These are phyloP conservation scores for Anoplolepis gracilipes DNA, from an alignment of 1,140 invertebrate species.

Conservation along the genomic window DNA sequence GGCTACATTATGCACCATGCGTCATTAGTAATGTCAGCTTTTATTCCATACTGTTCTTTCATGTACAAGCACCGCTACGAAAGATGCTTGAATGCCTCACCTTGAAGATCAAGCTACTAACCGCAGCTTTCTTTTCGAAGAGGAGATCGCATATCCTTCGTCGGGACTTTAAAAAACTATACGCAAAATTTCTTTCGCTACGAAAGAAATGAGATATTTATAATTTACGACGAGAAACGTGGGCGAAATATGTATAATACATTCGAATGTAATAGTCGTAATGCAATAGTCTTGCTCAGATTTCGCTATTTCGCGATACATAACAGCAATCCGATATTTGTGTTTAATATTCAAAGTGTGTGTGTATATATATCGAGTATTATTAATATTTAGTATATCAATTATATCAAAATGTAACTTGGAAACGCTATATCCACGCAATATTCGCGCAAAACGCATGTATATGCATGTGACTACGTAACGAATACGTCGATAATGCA, in stretches of 20 bases:
- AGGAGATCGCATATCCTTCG: background rate
- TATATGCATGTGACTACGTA: background rate
- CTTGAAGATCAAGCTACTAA: background rate
- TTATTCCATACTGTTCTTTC: background rate
- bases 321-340: background rate
- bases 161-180: too few relatives aligned
- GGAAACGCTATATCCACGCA: background rate
- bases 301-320: background rate
- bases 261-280: background rate
- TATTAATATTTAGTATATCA: constrained; percentile 7
- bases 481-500: background rate
- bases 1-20: background rate
- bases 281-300: background rate
- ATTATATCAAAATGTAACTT: constrained; percentile 4
- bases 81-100: background rate
- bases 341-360: background rate
- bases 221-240: too few relatives aligned
- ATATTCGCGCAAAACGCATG: background rate
- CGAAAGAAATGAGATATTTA: background rate
- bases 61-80: background rate
- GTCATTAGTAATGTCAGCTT: background rate
- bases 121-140: background rate
- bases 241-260: background rate
- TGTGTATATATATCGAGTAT: too few relatives aligned
- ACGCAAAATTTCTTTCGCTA: background rate